phyloP scores from a whole-genome alignment of 92 coral and sea anemone species.

The Blastomussa wellsi region DNA sequence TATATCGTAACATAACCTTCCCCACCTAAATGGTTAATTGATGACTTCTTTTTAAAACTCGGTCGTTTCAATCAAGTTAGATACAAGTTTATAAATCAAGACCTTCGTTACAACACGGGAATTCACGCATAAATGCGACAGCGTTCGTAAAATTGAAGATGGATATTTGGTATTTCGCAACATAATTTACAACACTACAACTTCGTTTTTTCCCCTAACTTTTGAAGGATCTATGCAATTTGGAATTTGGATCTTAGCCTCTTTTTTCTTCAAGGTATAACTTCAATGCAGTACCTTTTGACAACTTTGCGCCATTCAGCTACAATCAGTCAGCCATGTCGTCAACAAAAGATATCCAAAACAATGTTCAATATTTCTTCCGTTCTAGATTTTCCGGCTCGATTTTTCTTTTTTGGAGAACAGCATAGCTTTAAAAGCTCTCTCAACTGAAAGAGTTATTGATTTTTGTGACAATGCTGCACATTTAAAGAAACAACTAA shows the following conservation, averaged over 20 bases:
- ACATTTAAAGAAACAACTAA: background rate
- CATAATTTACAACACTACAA: background rate
- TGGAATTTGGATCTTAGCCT: background rate
- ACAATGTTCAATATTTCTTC: conserved; percentile 10
- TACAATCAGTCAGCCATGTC: background rate
- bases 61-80: background rate
- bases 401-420: background rate
- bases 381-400: background rate
- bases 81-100: background rate
- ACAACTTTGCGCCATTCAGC: background rate
- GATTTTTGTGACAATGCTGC: background rate
- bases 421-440: background rate
- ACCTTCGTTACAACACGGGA: conserved; percentile 37
- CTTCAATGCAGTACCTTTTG: background rate
- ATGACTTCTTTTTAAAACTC: background rate
- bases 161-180: conserved; percentile 11
- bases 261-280: background rate
- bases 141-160: background rate
- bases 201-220: background rate
- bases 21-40: background rate
- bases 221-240: background rate
- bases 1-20: background rate
- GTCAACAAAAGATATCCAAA: conserved; percentile 8
- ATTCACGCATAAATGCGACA: conserved; percentile 18
- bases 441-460: conserved; percentile 1